Evolutionary conservation across 2,888 invertebrate genomes (phyloP), one percentile per base, ranked within the genome.

Genomic region (Polydrusus cervinus): DNA sequence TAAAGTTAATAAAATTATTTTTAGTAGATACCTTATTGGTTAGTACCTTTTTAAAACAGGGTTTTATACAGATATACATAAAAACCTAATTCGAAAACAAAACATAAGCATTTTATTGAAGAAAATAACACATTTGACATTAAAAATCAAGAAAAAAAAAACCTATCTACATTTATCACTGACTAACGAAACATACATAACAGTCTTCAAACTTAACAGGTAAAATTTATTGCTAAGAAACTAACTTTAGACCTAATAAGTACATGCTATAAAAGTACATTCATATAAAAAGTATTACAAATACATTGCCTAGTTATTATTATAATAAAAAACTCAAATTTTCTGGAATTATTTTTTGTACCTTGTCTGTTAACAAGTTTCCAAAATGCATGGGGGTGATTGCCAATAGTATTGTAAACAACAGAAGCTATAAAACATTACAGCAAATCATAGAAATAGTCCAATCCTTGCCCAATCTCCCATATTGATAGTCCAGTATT

Each of bases 381-480:
- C 25, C 1, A 25, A 25, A 25, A 34, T 1, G 5, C 7, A 10
- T 34, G 9, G 34, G 7, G 3, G 34, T 34, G 34, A 34, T 34
- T 34, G 34, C 34, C 1, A 8, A 10, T 8, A 34, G 34, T 34
- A 1, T 34, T 34, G 7, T 10, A 7, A 7, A 6, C 34, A 34
- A 34, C 1, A 8, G 1, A 34, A 25, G 25, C 25, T 30, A 38
- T n/a, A 40, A 55, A 68, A 69, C 10, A 66, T 90, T 89, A 95
- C 79, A 95, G 89, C 76, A 95, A 89, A 89, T 98, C 97, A 86
- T 97, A 98, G 87, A 98, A 98, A 86, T 96, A 98, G 87, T 97
- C 94, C 16, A 98, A 88, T 20, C 98, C 98, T 88, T 98, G 98
- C 0, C 98, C 98, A n/a, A 97, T 87, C 85, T 98, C 98, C 98